Evolutionary conservation across 2,888 invertebrate species (phyloP), one percentile per base, ranked within the genome.

Genomic region (Lissocephala sabroskyi): DNA sequence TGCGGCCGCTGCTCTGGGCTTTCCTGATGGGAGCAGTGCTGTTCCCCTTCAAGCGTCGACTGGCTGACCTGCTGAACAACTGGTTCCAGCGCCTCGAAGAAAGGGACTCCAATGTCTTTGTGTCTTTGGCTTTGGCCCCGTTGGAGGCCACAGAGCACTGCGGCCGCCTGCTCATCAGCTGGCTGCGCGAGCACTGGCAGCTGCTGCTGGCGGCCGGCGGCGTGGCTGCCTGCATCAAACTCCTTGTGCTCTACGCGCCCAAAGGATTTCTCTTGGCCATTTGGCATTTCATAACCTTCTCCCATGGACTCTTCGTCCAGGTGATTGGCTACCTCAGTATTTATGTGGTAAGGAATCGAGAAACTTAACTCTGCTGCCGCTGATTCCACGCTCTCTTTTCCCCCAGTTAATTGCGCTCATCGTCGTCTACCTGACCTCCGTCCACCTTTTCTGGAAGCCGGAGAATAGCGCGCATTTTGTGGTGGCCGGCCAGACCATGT

Each of bases 1-100:
- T 98, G 28, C 92, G 95, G 64, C 97, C 98, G 0, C 85, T 99
- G 45, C 88, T 98, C 65, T 99, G 98, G 98, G 97, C 98, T 0
- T 86, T 97, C 48, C 86, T 99, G 26, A 95, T 97, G 74, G 99
- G 99, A n/a, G 96, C 97, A 0, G 93, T 97, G 30, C 87, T 98
- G n/a, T 96, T 97, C 84, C 98, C 98, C 0, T 92, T 97, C 79
- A 98, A 98, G 84, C 89, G 92, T 54, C 90, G 89, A 47, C 84
- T 97, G 36, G 91, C 95, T 0, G 89, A 90, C 52, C 86, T 89
- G 53, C 87, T 95, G 16, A 90, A 92, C 66, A 87, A 89, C 60
- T 96, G 96, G 96, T 91, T 95, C 78, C 87, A 89, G 71, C 86
- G 87, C 45, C 81, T 92, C 33, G 91, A 92, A 74, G 87, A 88